A percentile compares a stretch with the other conserved stretches of the same genome.
Conservation (phyloP, 2,113 vertebrate genomes). For the Psittacula cyanocephala region DNA sequence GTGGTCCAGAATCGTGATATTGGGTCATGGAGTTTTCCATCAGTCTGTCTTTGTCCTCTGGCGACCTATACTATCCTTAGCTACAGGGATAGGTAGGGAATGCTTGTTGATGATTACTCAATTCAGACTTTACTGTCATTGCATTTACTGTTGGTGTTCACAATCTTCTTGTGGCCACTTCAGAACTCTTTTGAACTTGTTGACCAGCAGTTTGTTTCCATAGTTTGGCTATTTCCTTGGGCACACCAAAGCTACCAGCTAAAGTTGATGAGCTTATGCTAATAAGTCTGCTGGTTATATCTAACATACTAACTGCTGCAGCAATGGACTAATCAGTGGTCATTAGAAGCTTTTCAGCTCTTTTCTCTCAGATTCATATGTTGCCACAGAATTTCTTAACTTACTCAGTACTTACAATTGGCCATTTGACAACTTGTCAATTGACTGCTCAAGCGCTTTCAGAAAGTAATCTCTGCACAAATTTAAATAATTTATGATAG, state of each 20-base stretch:
- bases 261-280: background rate
- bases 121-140: background rate
- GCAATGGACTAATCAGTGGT: background rate
- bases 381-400: background rate
- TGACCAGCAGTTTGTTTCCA: background rate
- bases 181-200: background rate
- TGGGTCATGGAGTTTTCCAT: background rate
- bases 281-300: background rate
- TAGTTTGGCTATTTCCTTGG: background rate
- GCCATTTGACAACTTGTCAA: constrained; percentile 30
- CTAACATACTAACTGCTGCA: background rate
- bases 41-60: background rate
- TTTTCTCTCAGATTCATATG: background rate
- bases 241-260: background rate
- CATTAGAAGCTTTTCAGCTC: background rate
- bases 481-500: constrained; percentile 56
- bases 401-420: background rate
- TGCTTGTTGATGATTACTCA: background rate
- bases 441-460: constrained; percentile 41
- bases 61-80: background rate
- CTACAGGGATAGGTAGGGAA: background rate
- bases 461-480: constrained; percentile 5
- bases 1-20: background rate
- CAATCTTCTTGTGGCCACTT: background rate
- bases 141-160: background rate